Conservation (phyloP, 2,797 vertebrate genomes). For the Glyptemys insculpta region DNA sequence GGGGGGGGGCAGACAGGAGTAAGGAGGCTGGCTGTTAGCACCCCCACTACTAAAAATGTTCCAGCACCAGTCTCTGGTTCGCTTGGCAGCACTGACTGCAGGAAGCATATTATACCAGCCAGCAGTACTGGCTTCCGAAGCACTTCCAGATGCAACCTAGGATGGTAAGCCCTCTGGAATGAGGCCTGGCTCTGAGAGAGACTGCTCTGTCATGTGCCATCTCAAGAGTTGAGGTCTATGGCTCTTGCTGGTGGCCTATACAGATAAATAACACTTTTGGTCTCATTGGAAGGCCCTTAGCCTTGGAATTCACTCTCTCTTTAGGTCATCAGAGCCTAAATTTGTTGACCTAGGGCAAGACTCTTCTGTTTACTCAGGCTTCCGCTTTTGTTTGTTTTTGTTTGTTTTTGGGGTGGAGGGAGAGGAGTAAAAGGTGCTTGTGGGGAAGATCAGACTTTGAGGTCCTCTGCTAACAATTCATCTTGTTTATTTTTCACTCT, state of each 20-base stretch:
- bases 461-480: neutral
- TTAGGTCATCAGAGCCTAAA: neutral
- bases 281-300: neutral
- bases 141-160: neutral
- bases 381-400: neutral
- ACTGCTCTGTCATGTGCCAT: neutral
- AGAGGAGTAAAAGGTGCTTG: neutral
- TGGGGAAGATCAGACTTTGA: neutral
- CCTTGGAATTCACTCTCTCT: neutral
- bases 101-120: neutral
- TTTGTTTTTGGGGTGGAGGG: neutral
- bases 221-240: neutral
- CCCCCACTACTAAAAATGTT: too few relatives aligned
- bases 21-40: too few relatives aligned
- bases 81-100: neutral
- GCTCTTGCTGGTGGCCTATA: neutral
- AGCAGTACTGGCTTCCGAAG: neutral
- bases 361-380: neutral
- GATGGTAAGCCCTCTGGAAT: neutral
- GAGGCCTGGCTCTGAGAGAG: neutral
- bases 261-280: neutral
- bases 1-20: too few relatives aligned
- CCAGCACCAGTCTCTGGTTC: too few relatives aligned
- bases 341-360: neutral
- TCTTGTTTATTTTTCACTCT: neutral